These are phyloP conservation scores for Agonopterix alstromeriana DNA, from an alignment of 2,888 invertebrate genomes.

Conservation along the genomic window DNA sequence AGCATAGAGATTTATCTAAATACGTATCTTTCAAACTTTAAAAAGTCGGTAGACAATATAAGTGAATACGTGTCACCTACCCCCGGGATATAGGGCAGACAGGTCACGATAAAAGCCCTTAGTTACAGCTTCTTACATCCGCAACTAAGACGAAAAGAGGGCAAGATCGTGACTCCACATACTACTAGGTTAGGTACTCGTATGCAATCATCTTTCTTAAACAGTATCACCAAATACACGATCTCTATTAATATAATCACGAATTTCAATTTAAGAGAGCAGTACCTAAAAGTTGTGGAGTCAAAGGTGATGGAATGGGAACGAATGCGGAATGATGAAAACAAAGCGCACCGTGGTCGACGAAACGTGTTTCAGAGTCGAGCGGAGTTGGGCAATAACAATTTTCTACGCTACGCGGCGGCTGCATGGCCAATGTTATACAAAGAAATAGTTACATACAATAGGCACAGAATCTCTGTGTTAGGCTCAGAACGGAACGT, in stretches of 20 bases:
- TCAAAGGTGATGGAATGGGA: constrained; percentile 34
- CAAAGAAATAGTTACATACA: constrained; percentile 18
- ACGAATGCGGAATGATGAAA: constrained; percentile 36
- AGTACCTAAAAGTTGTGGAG: constrained; percentile 13
- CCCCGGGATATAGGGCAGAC: constrained; percentile 50
- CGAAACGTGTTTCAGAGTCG: constrained; percentile 29
- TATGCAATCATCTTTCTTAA: neutral
- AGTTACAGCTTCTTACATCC: constrained; percentile 38
- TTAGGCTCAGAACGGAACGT: no score
- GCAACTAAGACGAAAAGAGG: constrained; percentile 38
- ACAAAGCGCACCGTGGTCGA: constrained; percentile 27
- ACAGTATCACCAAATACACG: constrained; percentile 2
- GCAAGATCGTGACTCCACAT: constrained; percentile 36
- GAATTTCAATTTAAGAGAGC: constrained; percentile 8
- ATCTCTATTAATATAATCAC: constrained; percentile 3
- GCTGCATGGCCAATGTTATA: constrained; percentile 22
- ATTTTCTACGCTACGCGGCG: constrained; percentile 37
- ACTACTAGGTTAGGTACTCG: neutral
- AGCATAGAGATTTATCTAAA: neutral
- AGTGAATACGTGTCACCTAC: constrained; percentile 22
- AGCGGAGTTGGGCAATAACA: constrained; percentile 47
- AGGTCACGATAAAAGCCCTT: constrained; percentile 63
- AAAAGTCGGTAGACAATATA: neutral
- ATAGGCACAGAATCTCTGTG: no score
- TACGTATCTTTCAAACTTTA: neutral